Base-by-base conservation (phyloP, 2,113 vertebrate species). In the Cardinalis cardinalis region DNA sequence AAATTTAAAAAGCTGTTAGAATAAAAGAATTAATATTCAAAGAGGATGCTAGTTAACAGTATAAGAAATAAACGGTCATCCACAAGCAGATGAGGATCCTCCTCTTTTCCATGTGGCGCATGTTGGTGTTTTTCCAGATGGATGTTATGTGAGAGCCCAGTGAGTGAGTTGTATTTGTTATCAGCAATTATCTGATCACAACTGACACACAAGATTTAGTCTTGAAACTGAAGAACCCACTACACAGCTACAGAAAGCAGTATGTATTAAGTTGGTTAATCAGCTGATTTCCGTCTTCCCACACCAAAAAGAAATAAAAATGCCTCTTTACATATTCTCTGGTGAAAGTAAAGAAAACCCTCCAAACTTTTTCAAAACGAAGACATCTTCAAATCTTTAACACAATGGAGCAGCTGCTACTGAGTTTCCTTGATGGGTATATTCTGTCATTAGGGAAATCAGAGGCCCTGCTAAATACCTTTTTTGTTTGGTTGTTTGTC, bases 371-470 rank as follows among this genome's bases (percentile, higher is more conserved):
- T 90, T 92, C 44, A 93, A 93, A 66, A 76, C 26, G 82, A 97
- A 96, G 85, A 95, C 80, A 77, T 91, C 91, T 79, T 91, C 89
- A 95, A 95, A 95, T 88, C 84, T 71, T 70, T 88, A 92, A 96
- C 85, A 96, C 87, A 96, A 96, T 73, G 60, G 63, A 93, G 63
- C 84, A 95, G 92, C 84, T 96, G 94, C 88, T 92, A 91, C 85
- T 74, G 79, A 69, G 73, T 92, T 95, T 95, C 76, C 90, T 97
- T 84, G 87, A 86, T 94, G 84, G 83, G 76, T 96, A 87, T 94
- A 95, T 95, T 95, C 78, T 95, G 77, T 83, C 87, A 97, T 96
- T 95, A 93, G 95, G 91, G 93, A 96, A 97, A 97, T 96, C 88
- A 95, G 92, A 94, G 78, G 95, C 75, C 76, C 92, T 96, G 96